Percentiles rank a stretch among this genome's conserved stretches.
These are phyloP conservation scores for Samia ricini DNA, from an alignment of 1,140 invertebrate genomes.

Conservation along the genomic window DNA sequence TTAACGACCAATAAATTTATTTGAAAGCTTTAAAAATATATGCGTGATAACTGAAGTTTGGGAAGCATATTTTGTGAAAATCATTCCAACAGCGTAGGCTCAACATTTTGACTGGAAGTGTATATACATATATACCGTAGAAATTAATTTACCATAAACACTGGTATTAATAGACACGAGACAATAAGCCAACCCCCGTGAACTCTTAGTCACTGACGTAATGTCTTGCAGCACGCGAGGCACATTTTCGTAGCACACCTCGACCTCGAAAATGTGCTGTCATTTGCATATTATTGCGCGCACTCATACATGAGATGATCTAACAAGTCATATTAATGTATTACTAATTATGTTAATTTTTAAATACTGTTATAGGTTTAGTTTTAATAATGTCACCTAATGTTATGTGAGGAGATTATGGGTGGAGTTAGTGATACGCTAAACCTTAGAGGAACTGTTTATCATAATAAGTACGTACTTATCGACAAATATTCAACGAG, in stretches of 20 bases:
- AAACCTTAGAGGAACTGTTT: too few species aligned
- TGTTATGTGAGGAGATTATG: too few species aligned
- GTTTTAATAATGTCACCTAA: too few species aligned
- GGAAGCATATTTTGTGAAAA: too few species aligned
- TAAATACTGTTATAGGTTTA: too few species aligned
- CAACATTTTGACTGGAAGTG: not conserved
- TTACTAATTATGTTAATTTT: too few species aligned
- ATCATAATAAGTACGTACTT: too few species aligned
- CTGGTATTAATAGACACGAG: conserved; percentile 67
- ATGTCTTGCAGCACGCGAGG: conserved; percentile 62
- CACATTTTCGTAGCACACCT: conserved; percentile 39
- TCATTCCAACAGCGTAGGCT: not conserved
- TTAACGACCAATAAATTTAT: not conserved
- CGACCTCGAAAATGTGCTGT: conserved; percentile 36
- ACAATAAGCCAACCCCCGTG: conserved; percentile 60
- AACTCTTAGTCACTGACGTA: conserved; percentile 53
- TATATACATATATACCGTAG: not conserved
- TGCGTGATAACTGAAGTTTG: too few species aligned
- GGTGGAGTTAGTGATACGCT: too few species aligned
- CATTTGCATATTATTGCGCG: conserved; percentile 38
- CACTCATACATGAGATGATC: conserved; percentile 23
- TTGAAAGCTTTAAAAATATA: too few species aligned
- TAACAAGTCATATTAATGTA: conserved; percentile 9
- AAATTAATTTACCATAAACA: conserved; percentile 66
- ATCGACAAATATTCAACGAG: too few species aligned